phyloP scores from a whole-genome alignment of 2,888 invertebrate species.

The Thymelicus acteon region DNA sequence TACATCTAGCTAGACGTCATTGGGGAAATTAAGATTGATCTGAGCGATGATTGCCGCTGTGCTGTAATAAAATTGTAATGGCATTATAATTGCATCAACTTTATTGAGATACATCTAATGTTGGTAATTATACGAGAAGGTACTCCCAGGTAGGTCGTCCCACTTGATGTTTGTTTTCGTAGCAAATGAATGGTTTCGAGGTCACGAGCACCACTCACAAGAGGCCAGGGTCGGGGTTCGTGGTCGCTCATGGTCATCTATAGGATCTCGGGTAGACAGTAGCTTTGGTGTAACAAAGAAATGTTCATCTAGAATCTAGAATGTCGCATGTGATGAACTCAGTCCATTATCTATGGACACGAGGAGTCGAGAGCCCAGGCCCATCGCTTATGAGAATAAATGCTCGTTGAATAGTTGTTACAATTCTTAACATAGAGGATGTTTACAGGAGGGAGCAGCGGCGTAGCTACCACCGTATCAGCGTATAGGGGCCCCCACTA shows the following conservation, averaged over 20 bases:
- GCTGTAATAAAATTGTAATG: conserved; percentile 24
- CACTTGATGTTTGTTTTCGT: conserved; percentile 13
- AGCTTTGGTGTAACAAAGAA: no score
- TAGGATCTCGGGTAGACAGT: no score
- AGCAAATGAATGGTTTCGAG: not conserved
- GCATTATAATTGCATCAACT: conserved; percentile 21
- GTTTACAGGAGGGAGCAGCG: no score
- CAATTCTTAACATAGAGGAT: no score
- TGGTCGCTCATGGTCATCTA: not conserved
- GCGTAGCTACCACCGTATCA: no score
- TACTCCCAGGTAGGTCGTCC: not conserved
- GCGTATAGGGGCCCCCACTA: no score
- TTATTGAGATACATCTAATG: conserved; percentile 20
- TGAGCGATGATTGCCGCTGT: conserved; percentile 5
- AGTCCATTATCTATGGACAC: no score
- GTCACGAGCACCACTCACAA: not conserved
- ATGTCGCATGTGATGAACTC: no score
- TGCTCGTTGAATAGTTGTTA: no score
- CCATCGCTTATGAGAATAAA: no score
- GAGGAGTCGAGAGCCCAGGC: no score
- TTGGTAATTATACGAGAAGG: not conserved
- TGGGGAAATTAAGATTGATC: conserved; percentile 24
- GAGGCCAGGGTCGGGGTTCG: not conserved
- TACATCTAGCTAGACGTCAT: conserved; percentile 16
- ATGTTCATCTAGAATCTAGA: no score